Conservation (phyloP, 2,797 vertebrate genomes). For the Danio aesculapii region DNA sequence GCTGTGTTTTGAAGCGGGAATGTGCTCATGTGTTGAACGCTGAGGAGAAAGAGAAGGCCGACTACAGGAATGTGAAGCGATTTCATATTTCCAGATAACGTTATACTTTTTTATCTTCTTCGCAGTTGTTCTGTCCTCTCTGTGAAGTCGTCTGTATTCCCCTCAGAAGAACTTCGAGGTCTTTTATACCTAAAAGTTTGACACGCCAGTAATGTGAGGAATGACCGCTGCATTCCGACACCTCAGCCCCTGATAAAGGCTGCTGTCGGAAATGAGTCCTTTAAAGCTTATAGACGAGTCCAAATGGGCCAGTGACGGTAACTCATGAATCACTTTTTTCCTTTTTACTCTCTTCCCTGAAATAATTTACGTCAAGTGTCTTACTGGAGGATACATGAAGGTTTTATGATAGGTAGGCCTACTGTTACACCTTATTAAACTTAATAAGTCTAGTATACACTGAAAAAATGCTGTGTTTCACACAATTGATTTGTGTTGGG, state of each 20-base stretch:
- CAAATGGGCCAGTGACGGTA: conserved; percentile 68
- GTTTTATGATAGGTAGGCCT: neutral
- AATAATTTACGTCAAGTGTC: neutral
- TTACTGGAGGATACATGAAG: neutral
- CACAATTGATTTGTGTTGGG: too few relatives aligned
- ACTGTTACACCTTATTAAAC: too few relatives aligned
- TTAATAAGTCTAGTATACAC: too few relatives aligned
- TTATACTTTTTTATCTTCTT: neutral
- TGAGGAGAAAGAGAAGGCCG: conserved; percentile 70
- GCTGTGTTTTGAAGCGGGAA: conserved; percentile 67
- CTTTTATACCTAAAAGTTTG: conserved; percentile 76
- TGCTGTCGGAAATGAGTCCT: conserved; percentile 78
- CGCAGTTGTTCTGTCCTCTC: conserved; percentile 12
- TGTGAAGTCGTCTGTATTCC: conserved; percentile 59
- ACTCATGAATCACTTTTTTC: conserved; percentile 32
- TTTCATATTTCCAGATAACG: conserved; percentile 68
- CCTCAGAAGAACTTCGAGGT: conserved; percentile 43
- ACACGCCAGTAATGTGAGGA: conserved; percentile 75
- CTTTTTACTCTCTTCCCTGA: conserved; percentile 9
- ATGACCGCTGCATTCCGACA: conserved; percentile 78
- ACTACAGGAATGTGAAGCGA: conserved; percentile 59
- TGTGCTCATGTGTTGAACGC: conserved; percentile 61
- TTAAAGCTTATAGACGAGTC: conserved; percentile 73
- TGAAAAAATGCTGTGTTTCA: too few relatives aligned
- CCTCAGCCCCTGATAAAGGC: conserved; percentile 77